Base-by-base conservation (phyloP, 2,797 vertebrate species). In the Avahi laniger region DNA sequence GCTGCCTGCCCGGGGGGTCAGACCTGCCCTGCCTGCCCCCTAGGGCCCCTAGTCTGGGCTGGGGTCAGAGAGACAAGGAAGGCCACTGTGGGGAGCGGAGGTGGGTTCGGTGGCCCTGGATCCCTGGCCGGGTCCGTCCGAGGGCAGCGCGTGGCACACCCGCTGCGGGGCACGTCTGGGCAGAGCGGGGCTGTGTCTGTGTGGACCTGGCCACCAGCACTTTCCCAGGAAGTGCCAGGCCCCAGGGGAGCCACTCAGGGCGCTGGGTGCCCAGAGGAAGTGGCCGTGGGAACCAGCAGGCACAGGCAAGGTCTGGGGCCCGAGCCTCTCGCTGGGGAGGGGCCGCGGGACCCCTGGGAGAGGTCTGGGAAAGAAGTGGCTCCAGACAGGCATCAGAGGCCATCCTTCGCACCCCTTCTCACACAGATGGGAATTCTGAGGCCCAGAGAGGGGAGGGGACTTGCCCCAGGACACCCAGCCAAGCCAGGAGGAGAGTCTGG, bases 41-140 rank as follows among this genome's bases (percentile, higher is more conserved):
- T 28, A n/a, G 48, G 18, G 54, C 1, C 5, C 67, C 50, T 33
- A 14, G 15, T 76, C 85, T 35, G 33, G 30, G 61, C 33, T 26
- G 26, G 24, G 38, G 52, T n/a, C 24, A 35, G 83, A n/a, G 38
- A 4, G 26, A 33, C 33, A 12, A 86, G 76, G 43, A 76, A 81
- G 11, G 30, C 50, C 70, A 4, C 18, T 0, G 41, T 8, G 73
- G 83, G 70, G 46, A 59, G 26, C 72, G n/a, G 35, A 10, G 26
- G 15, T 14, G 6, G 52, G 4, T 3, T 1, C 5, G n/a, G 43
- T 2, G 2, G 26, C 35, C 28, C 73, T 3, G 15, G 26, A 4
- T 5, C 46, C 83, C 65, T 3, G 26, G 59, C 35, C 2, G 30
- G 67, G 22, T 17, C 65, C 15, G 0, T n/a, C 43, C 0, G 8